A percentile compares a stretch with the other conserved stretches of the same genome.
Evolutionary conservation across 37 sponge, comb jelly and placozoan species (phyloP).

Genomic region (Ianthella basta): DNA sequence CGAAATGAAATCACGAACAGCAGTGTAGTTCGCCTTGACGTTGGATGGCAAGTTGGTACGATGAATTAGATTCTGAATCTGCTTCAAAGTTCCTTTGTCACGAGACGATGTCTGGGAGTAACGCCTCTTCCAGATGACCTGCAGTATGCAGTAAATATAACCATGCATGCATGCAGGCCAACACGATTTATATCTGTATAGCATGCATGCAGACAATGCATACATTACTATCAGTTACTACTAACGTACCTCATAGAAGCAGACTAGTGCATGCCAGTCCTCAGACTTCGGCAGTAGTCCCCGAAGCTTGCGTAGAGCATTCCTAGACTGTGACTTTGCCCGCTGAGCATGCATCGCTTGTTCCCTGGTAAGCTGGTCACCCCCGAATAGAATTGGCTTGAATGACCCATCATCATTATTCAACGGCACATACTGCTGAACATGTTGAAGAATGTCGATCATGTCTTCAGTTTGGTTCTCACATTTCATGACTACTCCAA

Average conservation of each 20-base stretch:
- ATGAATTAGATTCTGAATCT: conserved; percentile 18
- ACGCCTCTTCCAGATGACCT: conserved; percentile 44
- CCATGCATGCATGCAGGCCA: neutral
- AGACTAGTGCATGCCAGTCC: conserved; percentile 37
- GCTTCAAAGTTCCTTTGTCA: conserved; percentile 43
- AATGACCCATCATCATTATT: neutral
- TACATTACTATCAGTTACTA: no score
- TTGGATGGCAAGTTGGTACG: neutral
- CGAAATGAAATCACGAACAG: conserved; percentile 16
- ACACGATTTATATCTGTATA: neutral
- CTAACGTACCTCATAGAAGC: conserved; percentile 36
- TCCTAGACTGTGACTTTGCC: neutral
- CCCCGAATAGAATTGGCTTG: conserved; percentile 9
- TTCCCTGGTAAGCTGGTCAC: conserved; percentile 38
- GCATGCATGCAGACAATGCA: no score
- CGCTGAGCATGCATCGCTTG: neutral
- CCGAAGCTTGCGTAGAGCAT: neutral
- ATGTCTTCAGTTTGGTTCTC: no score
- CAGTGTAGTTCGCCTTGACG: conserved; percentile 9
- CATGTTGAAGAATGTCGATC: no score
- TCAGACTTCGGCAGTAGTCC: conserved; percentile 33
- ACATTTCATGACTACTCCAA: no score
- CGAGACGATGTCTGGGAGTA: neutral
- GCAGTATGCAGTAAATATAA: no score
- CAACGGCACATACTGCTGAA: neutral